A percentile compares a stretch with the other conserved stretches of the same genome.
phyloP scores from a whole-genome alignment of 2,113 vertebrate species.

The Strigops habroptila region DNA sequence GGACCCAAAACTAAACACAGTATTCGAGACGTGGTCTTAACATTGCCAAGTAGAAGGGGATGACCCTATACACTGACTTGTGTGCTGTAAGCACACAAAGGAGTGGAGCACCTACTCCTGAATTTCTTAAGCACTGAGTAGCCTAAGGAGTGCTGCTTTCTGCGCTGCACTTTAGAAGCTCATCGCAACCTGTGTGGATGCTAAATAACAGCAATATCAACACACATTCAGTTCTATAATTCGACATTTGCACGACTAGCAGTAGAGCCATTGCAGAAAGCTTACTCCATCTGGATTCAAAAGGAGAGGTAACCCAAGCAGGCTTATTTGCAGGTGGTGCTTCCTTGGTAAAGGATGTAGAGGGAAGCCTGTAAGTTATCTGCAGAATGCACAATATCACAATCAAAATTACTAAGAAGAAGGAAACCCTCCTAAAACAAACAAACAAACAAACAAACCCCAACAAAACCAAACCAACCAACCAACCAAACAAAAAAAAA shows the following conservation, averaged over 20 bases:
- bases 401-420: neutral
- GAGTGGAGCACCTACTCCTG: neutral
- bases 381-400: neutral
- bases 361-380: neutral
- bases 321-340: neutral
- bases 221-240: neutral
- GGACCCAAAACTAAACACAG: rapidly evolving
- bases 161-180: neutral
- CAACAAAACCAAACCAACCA: neutral
- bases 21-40: neutral
- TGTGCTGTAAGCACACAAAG: neutral
- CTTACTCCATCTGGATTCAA: neutral
- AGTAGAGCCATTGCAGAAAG: neutral
- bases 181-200: neutral
- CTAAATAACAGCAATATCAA: neutral
- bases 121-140: neutral
- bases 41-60: no score
- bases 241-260: neutral
- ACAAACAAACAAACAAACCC: neutral
- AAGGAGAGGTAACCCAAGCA: neutral
- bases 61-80: neutral
- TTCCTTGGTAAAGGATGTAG: neutral
- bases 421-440: neutral
- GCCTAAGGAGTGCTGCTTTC: neutral
- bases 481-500: neutral